A percentile compares a stretch with the other conserved stretches of the same genome.
phyloP scores from a whole-genome alignment of 30 jellyfish, hydroid and myxozoan genomes.

The Aurelia coerulea region DNA sequence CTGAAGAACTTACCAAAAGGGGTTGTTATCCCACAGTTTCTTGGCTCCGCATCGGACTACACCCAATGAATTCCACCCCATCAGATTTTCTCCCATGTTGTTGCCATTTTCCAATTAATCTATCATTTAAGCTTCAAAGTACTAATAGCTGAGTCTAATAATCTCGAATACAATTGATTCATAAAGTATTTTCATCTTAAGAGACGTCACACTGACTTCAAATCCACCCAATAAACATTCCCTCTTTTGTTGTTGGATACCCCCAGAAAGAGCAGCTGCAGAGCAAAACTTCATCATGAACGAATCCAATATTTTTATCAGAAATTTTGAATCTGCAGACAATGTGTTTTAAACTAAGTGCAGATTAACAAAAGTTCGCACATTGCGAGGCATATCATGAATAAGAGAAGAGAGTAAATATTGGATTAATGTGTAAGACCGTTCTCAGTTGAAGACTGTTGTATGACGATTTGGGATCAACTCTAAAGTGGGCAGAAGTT shows the following conservation, averaged over 20 bases:
- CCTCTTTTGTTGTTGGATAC: neutral
- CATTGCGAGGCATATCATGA: slow-evolving; percentile 43
- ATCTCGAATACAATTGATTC: too few relatives aligned
- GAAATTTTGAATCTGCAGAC: too few relatives aligned
- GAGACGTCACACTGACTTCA: neutral
- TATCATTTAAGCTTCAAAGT: too few relatives aligned
- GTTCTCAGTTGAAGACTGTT: slow-evolving; percentile 47
- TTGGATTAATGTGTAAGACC: slow-evolving; percentile 58
- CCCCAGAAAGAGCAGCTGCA: slow-evolving; percentile 1
- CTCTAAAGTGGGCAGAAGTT: slow-evolving; percentile 12
- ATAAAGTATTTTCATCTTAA: neutral
- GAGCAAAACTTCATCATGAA: neutral
- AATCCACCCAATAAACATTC: neutral
- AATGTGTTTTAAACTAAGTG: neutral
- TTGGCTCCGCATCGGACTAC: too few relatives aligned
- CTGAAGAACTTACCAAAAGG: too few relatives aligned
- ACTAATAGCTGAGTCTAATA: too few relatives aligned
- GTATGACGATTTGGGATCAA: slow-evolving; percentile 25
- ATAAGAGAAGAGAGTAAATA: slow-evolving; percentile 59
- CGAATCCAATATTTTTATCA: too few relatives aligned
- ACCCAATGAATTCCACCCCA: too few relatives aligned
- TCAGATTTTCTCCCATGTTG: too few relatives aligned
- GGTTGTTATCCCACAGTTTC: too few relatives aligned
- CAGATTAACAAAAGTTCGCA: slow-evolving; percentile 41
- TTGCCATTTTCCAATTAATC: too few relatives aligned